Percentiles rank a stretch among this genome's conserved stretches.
Conservation (phyloP, 2,888 invertebrate genomes). For the Cephus rjabovi region DNA sequence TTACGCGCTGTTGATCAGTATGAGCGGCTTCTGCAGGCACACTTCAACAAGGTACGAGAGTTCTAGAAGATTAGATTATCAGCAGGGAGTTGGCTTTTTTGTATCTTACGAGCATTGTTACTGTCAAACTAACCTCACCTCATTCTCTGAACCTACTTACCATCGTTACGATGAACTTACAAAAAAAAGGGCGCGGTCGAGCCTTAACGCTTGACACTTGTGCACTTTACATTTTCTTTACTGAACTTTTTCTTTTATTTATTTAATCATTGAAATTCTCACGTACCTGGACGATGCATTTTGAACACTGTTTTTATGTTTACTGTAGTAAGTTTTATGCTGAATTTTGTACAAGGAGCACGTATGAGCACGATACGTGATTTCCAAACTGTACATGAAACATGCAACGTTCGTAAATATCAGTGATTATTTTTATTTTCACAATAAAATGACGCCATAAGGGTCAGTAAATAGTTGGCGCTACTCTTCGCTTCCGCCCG, state of each 20-base stretch:
- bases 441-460: too few species aligned
- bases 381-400: too few species aligned
- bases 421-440: too few species aligned
- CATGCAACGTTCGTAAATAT: too few species aligned
- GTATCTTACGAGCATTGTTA: background rate
- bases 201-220: background rate
- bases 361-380: too few species aligned
- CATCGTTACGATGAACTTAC: background rate
- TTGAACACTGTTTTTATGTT: background rate
- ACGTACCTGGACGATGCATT: background rate
- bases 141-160: background rate
- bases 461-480: too few species aligned
- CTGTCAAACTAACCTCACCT: background rate
- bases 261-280: background rate
- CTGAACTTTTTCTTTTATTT: background rate
- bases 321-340: background rate
- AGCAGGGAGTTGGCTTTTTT: background rate
- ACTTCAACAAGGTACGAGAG: constrained; percentile 66
- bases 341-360: background rate
- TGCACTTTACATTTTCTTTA: background rate
- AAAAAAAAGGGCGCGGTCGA: background rate
- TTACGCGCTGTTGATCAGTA: constrained; percentile 74
- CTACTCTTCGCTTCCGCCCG: background rate
- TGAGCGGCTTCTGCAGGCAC: constrained; percentile 72
- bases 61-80: background rate